Evolutionary conservation across 2,888 invertebrate species (phyloP), one percentile per base, ranked within the genome.

Genomic region (Thyatira batis): DNA sequence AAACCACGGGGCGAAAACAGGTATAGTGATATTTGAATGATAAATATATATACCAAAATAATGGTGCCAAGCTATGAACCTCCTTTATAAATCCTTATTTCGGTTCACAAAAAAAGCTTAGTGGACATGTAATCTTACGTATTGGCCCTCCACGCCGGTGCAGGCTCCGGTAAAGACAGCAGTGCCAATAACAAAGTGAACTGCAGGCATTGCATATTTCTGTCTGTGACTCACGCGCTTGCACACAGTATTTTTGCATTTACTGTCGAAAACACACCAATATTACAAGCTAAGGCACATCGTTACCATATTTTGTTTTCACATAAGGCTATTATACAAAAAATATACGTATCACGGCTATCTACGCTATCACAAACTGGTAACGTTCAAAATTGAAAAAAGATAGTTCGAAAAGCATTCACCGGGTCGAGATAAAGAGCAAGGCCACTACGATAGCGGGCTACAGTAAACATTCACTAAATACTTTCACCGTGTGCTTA

Each of bases 221-320:
- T 57, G 55, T 39, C 69, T 78, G 67, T 84, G 86, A 87, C 75
- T 85, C 87, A 84, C 78, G 71, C 77, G 71, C 80, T 67, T 65
- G 62, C 63, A 69, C 63, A 64, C 69, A 39, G 33, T 46, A 61
- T 54, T 57, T 69, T 70, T 73, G 61, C 70, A 69, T 60, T 62
- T 58, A 64, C 61, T 51, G 55, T 61, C 58, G 60, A 58, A 62
- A 59, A 67, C 71, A 72, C 71, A 72, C 68, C 59, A 76, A 74
- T 76, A 82, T 80, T 82, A 85, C 76, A 78, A 69, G 65, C 65
- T 85, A 89, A 90, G 89, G 89, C 90, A 89, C 89, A 83, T 84
- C 73, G 79, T 89, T 88, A 76, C 82, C 61, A 64, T 76, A 72
- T 76, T 71, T 77, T 76, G 69, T 77, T 74, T 71, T 68, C 57